phyloP scores from a whole-genome alignment of 2,113 vertebrate genomes.

The Oxyura jamaicensis region DNA sequence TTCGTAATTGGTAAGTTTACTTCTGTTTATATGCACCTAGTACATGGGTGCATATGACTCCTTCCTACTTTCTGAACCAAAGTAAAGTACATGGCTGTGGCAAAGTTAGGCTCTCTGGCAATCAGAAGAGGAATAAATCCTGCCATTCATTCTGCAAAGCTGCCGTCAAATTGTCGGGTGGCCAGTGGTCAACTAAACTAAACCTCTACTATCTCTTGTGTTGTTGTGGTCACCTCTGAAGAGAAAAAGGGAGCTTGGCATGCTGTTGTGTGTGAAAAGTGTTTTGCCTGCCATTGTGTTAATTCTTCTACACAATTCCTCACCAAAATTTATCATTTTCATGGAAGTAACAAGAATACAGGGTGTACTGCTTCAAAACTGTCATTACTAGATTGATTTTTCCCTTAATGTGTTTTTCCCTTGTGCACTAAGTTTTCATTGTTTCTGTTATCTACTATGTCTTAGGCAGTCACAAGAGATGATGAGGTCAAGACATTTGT shows the following conservation, averaged over 20 bases:
- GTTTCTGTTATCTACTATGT: accelerated
- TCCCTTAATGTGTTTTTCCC: neutral
- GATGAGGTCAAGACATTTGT: neutral
- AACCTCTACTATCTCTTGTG: neutral
- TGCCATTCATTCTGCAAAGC: neutral
- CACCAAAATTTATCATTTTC: neutral
- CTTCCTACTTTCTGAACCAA: neutral
- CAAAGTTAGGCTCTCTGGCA: neutral
- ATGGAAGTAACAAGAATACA: neutral
- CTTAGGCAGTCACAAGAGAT: neutral
- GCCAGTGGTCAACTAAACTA: neutral
- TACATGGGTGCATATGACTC: neutral
- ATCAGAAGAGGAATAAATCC: neutral
- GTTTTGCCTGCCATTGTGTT: neutral
- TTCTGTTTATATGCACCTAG: neutral
- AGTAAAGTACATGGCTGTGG: neutral
- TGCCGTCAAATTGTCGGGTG: neutral
- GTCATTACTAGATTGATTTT: neutral
- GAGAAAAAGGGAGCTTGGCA: neutral
- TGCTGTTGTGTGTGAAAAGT: neutral
- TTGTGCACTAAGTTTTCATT: neutral
- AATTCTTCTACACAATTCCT: neutral
- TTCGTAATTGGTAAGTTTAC: neutral
- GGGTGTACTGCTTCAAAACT: neutral
- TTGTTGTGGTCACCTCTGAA: neutral